phyloP scores from a whole-genome alignment of 30 jellyfish, hydroid and myxozoan genomes.

The Mastigias papua region DNA sequence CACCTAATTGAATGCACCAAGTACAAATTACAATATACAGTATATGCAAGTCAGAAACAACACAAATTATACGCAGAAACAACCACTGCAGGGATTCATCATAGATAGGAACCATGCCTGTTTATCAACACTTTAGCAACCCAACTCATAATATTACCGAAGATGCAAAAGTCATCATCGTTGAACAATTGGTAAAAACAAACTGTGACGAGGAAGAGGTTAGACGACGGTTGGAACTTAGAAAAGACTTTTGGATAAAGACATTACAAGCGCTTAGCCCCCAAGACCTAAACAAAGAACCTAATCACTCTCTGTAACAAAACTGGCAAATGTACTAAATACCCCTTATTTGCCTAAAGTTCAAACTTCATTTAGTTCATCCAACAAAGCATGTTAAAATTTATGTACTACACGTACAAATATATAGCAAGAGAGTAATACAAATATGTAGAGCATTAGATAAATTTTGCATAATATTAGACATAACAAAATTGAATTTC shows the following conservation, averaged over 20 bases:
- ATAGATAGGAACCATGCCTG: not conserved
- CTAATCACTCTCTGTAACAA: not conserved
- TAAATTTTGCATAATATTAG: no score
- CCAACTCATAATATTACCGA: not conserved
- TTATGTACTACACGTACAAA: no score
- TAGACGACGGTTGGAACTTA: not conserved
- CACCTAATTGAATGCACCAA: not conserved
- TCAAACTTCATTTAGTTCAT: no score
- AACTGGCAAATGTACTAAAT: no score
- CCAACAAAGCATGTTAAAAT: no score
- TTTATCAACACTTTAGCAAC: not conserved
- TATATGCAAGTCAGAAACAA: not conserved
- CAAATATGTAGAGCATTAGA: no score
- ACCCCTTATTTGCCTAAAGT: not conserved
- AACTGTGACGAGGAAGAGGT: not conserved
- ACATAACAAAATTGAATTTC: no score
- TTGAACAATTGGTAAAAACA: not conserved
- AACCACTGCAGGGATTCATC: not conserved
- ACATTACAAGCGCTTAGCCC: not conserved
- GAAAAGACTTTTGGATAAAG: not conserved
- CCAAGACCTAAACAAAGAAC: not conserved
- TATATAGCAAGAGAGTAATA: no score
- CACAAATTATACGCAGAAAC: not conserved
- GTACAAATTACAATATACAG: no score
- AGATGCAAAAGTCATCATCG: not conserved